Conservation (phyloP, 23 tunicate species). For the Oikopleura dioica region DNA sequence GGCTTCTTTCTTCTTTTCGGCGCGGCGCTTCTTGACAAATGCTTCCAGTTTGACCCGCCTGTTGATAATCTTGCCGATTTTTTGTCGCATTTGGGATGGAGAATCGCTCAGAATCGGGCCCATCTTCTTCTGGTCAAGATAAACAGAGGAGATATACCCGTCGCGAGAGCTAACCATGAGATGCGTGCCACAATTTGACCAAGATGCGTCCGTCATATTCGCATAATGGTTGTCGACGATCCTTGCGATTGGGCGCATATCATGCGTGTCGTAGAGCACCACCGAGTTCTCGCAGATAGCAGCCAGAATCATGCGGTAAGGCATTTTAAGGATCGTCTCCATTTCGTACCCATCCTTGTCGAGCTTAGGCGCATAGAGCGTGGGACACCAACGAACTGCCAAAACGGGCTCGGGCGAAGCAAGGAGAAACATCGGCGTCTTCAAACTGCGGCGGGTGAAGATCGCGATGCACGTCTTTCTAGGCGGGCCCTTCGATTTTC, state of each 20-base stretch:
- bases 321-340: conserved; percentile 25
- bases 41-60: too few species aligned
- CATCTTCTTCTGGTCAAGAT: neutral
- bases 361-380: too few species aligned
- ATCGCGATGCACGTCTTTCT: neutral
- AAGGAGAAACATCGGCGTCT: conserved; percentile 16
- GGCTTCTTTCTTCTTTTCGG: too few species aligned
- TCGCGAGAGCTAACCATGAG: neutral
- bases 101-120: neutral
- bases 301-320: conserved; percentile 53
- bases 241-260: conserved; percentile 32
- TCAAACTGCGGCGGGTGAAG: neutral
- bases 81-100: too few species aligned
- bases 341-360: too few species aligned
- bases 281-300: conserved; percentile 34
- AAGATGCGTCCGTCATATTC: conserved; percentile 45
- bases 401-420: conserved; percentile 42
- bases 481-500: too few species aligned
- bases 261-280: conserved; percentile 57
- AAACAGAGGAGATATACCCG: neutral
- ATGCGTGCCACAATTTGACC: conserved; percentile 17
- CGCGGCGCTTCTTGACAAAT: too few species aligned
- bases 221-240: conserved; percentile 65
- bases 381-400: conserved; percentile 49
- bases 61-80: too few species aligned